Conservation (phyloP, 2,113 vertebrate species). For the Phaetusa simplex region DNA sequence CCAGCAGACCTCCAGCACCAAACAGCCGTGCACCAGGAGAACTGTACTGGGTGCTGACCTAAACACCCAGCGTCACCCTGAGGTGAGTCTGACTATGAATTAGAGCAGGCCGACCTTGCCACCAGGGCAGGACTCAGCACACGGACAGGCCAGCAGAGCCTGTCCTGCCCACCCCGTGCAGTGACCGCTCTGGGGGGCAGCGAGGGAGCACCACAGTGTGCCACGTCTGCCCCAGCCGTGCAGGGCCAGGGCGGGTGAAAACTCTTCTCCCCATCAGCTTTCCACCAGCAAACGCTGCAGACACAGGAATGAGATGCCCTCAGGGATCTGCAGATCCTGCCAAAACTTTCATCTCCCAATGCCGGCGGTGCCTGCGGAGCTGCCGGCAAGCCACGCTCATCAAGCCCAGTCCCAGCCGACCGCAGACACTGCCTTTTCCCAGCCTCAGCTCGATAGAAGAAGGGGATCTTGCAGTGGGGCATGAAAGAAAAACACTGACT, state of each 20-base stretch:
- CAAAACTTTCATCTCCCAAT: neutral
- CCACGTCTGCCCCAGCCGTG: neutral
- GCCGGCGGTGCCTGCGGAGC: neutral
- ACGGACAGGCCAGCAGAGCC: neutral
- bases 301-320: neutral
- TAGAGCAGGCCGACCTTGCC: accelerated
- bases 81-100: neutral
- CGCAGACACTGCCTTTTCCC: neutral
- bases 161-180: neutral
- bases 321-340: neutral
- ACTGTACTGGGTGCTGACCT: neutral
- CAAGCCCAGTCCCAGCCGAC: neutral
- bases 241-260: accelerated
- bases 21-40: neutral
- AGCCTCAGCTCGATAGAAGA: neutral
- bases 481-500: neutral
- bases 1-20: neutral
- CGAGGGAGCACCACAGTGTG: neutral
- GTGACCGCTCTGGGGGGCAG: neutral
- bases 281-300: neutral
- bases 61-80: neutral
- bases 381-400: neutral
- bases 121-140: neutral
- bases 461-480: no score
- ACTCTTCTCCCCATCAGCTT: neutral